phyloP scores from a whole-genome alignment of 1,140 invertebrate species.

The Pygmarrhopalites habei region DNA sequence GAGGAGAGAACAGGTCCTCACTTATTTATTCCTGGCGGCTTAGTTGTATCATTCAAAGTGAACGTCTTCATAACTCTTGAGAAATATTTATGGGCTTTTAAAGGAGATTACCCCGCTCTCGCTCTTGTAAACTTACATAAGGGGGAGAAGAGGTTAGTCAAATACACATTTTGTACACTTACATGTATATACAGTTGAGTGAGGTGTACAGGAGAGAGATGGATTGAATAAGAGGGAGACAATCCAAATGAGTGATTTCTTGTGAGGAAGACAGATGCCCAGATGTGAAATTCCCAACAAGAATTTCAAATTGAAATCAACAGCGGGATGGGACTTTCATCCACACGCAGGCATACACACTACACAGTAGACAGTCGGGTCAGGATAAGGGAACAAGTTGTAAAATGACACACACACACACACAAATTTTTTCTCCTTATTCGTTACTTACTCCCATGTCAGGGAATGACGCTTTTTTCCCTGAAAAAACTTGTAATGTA shows the following conservation, averaged over 20 bases:
- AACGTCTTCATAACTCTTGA: slow-evolving; percentile 6
- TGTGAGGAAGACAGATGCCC: slow-evolving; percentile 6
- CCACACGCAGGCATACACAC: no score
- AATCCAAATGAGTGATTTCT: slow-evolving; percentile 3
- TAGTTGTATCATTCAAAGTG: slow-evolving; percentile 13
- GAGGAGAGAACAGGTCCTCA: no score
- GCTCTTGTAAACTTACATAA: no score
- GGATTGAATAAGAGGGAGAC: not conserved
- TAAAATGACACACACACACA: no score
- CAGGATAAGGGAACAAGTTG: no score
- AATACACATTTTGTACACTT: not conserved
- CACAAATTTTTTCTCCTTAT: no score
- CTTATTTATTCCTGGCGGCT: slow-evolving; percentile 1
- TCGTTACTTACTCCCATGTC: no score
- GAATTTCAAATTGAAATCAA: slow-evolving; percentile 16
- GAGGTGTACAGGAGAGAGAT: not conserved
- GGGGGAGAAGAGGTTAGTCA: not conserved
- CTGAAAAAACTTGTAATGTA: no score
- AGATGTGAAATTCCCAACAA: slow-evolving; percentile 1
- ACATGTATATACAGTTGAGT: not conserved
- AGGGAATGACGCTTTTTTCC: no score
- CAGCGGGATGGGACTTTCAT: no score
- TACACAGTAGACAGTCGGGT: no score
- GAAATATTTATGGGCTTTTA: slow-evolving; percentile 13
- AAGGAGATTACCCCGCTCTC: no score